Base-by-base conservation (phyloP, 2,797 vertebrate genomes). In the Catamblyrhynchus diadema region DNA sequence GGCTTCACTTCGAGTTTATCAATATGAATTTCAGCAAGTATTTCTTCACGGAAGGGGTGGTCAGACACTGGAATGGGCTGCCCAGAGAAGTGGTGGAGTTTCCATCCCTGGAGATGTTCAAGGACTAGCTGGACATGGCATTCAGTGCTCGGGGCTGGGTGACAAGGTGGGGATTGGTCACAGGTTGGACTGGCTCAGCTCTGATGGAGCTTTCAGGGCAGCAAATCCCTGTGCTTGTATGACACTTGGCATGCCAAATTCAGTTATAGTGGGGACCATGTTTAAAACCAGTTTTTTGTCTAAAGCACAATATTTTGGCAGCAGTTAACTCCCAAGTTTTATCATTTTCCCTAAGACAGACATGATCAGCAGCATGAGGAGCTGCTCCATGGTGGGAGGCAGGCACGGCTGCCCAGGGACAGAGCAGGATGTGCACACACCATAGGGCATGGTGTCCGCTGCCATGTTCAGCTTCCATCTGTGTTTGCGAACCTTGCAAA, bases 391-490 rank as follows among this genome's bases (percentile, higher is more conserved):
- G 2, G 5, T 32, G 54, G 50, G 54, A 56, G 82, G 75, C 56
- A 45, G 57, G 37, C 62, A 53, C 59, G 45, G 47, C 16, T 80
- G 73, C 59, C 50, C 13, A 27, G 78, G 2, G n/a, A 21, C 69
- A 72, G 57, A 14, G 21, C 44, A 71, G 88, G 37, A 19, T 45
- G 44, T 83, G 70, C 37, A 4, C 17, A 1, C 57, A 1, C 48
- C 28, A 48, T 61, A 18, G 75, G 62, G 25, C 56, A 5, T 0
- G 2, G 19, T 53, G 27, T 10, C n/a, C 44, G 10, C 35, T 71
- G 59, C 57, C 71, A 5, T 32, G 3, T 48, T 10, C 9, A 11
- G 2, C 0, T 0, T 32, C 51, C 14, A 0, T 17, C 62, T 23
- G 18, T 33, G 7, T 14, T 5, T 47, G 86, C 12, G 44, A 47